These are phyloP conservation scores for Aleiodes testaceus DNA, from an alignment of 2,888 invertebrate genomes.

Conservation along the genomic window DNA sequence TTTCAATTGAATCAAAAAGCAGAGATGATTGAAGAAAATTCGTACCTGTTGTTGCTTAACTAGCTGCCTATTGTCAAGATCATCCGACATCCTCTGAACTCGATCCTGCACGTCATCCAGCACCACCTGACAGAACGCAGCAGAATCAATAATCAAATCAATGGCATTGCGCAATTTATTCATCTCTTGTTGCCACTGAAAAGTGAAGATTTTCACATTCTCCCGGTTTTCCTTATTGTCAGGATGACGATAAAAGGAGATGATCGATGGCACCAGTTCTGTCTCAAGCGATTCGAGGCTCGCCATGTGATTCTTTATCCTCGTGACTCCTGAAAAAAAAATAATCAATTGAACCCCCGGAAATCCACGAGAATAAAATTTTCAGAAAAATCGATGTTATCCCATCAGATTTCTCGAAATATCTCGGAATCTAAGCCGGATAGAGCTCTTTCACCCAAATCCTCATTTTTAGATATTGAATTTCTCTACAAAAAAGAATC, in stretches of 20 bases:
- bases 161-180: slow-evolving; percentile 76
- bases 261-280: slow-evolving; percentile 79
- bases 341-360: background rate
- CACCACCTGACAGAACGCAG: slow-evolving; percentile 78
- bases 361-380: too few species aligned
- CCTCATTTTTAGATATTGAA: background rate
- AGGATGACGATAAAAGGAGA: slow-evolving; percentile 73
- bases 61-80: slow-evolving; percentile 64
- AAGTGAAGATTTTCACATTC: slow-evolving; percentile 73
- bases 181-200: slow-evolving; percentile 78
- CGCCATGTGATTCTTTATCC: slow-evolving; percentile 79
- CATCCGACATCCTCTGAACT: slow-evolving; percentile 61
- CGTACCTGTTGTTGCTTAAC: slow-evolving; percentile 60
- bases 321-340: slow-evolving; percentile 75
- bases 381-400: slow-evolving; percentile 15
- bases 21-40: background rate
- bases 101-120: slow-evolving; percentile 67
- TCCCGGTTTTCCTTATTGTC: slow-evolving; percentile 75
- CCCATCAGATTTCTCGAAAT: too few species aligned
- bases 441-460: background rate
- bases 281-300: slow-evolving; percentile 81
- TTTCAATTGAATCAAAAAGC: too few species aligned
- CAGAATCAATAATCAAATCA: slow-evolving; percentile 81
- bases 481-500: background rate
- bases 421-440: too few species aligned